Evolutionary conservation across 2,888 invertebrate genomes (phyloP), one percentile per base, ranked within the genome.

Genomic region (Gymnosoma rotundatum): DNA sequence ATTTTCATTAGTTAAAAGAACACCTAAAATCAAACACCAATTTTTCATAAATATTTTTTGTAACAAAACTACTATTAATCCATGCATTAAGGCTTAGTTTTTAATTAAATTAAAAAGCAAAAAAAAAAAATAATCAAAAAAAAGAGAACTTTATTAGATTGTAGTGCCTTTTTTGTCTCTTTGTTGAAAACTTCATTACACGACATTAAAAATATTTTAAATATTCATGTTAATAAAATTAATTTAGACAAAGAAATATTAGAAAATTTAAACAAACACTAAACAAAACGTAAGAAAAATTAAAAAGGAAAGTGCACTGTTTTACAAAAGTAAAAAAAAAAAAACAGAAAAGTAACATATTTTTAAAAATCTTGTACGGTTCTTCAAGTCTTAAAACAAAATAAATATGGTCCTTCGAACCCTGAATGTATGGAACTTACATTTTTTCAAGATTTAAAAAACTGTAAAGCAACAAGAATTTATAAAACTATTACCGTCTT

Each of bases 131-230:
- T 1, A n/a, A n/a, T n/a, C n/a, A n/a, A 42, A 42, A 54, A 42
- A 38, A 70, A 83, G 84, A 83, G 86, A 90, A 88, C 87, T 88
- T 88, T 87, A 89, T 90, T 90, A 90, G 88, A 89, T 86, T 88
- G 89, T 90, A 90, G 90, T 89, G 89, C 90, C 89, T 89, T 90
- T 89, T 89, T 89, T 89, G 88, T 88, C 90, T 88, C 88, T 87
- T 87, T 86, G 76, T 85, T 82, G 63, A 72, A 79, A 82, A 61
- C 76, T 82, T 83, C 82, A 79, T 75, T 60, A 56, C 60, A 54
- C 67, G 36, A 20, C 7, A 67, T 58, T n/a, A 67, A 66, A 61
- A 50, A 58, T 61, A 66, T 50, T 58, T 42, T 50, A 67, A 54
- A 50, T 63, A 56, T 70, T 74, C 48, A 74, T 64, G 21, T 45